A percentile compares a stretch with the other conserved stretches of the same genome.
These are phyloP conservation scores for Drosophila carrolli DNA, from an alignment of 1,140 invertebrate genomes.

Conservation along the genomic window DNA sequence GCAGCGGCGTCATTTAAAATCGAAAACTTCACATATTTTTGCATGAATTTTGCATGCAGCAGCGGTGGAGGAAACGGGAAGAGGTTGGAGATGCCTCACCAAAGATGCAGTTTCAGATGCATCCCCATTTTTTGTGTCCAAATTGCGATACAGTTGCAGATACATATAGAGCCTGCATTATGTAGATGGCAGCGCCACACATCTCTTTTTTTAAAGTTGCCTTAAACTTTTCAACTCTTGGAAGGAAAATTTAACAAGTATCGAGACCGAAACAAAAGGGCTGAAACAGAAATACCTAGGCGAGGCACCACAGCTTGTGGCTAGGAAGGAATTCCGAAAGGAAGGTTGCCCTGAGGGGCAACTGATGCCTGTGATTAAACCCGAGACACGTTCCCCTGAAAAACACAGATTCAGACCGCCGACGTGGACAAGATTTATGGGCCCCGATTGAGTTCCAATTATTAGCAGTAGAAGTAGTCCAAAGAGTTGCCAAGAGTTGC, in stretches of 20 bases:
- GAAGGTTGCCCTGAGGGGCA: conserved; percentile 39
- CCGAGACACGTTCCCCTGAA: conserved; percentile 56
- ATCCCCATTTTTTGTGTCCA: conserved; percentile 44
- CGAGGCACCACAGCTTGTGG: conserved; percentile 16
- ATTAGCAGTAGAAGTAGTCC: conserved; percentile 54
- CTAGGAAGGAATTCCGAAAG: background rate
- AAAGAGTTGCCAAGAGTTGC: conserved; percentile 45
- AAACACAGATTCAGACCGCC: conserved; percentile 47
- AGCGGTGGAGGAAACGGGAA: conserved; percentile 35
- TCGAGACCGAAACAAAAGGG: conserved; percentile 3
- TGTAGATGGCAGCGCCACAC: conserved; percentile 34
- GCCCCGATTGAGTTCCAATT: conserved; percentile 63
- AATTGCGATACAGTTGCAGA: conserved; percentile 39
- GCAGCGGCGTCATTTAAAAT: conserved; percentile 68
- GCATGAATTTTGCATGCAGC: conserved; percentile 78
- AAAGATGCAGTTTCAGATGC: conserved; percentile 44
- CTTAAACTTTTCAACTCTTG: conserved; percentile 48
- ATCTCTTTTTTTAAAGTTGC: conserved; percentile 14
- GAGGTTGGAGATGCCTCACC: conserved; percentile 25
- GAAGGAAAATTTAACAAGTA: conserved; percentile 38
- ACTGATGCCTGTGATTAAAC: conserved; percentile 73
- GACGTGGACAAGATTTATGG: conserved; percentile 79
- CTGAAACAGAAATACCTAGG: background rate
- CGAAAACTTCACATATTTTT: conserved; percentile 82
- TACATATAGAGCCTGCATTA: conserved; percentile 41